Conservation (phyloP, 2,888 invertebrate genomes). For the Drosophila trichaetosa region DNA sequence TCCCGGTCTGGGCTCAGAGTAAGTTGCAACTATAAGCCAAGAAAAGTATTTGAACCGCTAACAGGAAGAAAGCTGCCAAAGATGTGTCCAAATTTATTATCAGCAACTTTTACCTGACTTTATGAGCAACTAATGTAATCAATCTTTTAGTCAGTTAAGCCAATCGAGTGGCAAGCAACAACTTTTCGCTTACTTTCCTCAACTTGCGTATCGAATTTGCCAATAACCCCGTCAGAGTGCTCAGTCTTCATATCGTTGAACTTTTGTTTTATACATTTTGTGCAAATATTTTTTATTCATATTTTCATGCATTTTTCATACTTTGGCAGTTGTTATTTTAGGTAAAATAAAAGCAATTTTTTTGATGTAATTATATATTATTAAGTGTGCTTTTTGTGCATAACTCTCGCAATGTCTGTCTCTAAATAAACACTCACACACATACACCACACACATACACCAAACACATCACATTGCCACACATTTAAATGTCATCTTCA, state of each 20-base stretch:
- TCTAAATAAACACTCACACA: constrained; percentile 42
- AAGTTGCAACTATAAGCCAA: constrained; percentile 75
- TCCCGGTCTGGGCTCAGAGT: constrained; percentile 88
- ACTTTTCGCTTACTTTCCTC: not conserved
- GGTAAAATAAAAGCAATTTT: not conserved
- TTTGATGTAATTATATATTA: not conserved
- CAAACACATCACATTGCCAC: constrained; percentile 25
- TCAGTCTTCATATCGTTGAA: not conserved
- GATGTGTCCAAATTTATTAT: not conserved
- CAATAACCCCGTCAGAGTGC: too few species aligned
- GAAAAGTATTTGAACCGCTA: not conserved
- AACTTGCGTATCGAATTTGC: not conserved
- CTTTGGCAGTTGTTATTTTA: not conserved
- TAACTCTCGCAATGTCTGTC: constrained; percentile 50
- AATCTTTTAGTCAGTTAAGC: not conserved
- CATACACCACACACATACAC: constrained; percentile 11
- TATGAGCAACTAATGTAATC: not conserved
- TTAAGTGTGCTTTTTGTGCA: constrained; percentile 25
- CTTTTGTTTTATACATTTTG: not conserved
- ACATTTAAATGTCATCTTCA: constrained; percentile 27
- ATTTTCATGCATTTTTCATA: not conserved
- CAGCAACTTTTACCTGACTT: not conserved
- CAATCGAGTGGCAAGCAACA: not conserved
- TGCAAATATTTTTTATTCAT: not conserved
- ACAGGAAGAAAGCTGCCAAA: not conserved